Conservation (phyloP, 2,113 vertebrate species). For the Leuciscus idus region DNA sequence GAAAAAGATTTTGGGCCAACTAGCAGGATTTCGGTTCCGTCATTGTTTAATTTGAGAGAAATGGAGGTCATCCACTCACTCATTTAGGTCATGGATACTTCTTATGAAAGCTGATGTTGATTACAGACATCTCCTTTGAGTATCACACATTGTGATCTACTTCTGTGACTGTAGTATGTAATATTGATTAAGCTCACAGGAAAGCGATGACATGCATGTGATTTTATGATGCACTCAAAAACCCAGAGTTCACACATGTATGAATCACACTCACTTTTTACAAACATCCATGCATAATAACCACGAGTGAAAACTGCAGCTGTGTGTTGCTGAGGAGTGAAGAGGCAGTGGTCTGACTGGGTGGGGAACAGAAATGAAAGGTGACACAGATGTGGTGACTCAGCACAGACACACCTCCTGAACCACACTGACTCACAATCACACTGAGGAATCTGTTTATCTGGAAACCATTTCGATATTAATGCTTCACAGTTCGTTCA, state of each 20-base stretch:
- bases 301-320: conserved; percentile 27
- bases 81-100: not conserved
- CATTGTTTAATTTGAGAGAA: not conserved
- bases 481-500: not conserved
- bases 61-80: not conserved
- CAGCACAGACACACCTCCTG: conserved; percentile 28
- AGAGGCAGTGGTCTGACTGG: conserved; percentile 32
- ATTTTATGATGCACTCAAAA: not conserved
- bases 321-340: conserved; percentile 15
- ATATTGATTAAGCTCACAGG: not conserved
- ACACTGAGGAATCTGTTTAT: conserved; percentile 10
- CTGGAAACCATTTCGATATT: not conserved
- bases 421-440: conserved; percentile 28
- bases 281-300: not conserved
- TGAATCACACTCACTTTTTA: conserved; percentile 14
- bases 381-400: conserved; percentile 38
- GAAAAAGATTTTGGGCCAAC: not conserved
- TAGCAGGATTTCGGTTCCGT: not conserved
- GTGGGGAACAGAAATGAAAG: conserved; percentile 22
- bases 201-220: not conserved
- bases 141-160: not conserved
- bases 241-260: not conserved
- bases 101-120: not conserved
- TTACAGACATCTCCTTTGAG: too few relatives aligned
- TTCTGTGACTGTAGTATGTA: not conserved